Evolutionary conservation across 2,888 invertebrate genomes (phyloP).

Genomic region (Drosophila anceps): DNA sequence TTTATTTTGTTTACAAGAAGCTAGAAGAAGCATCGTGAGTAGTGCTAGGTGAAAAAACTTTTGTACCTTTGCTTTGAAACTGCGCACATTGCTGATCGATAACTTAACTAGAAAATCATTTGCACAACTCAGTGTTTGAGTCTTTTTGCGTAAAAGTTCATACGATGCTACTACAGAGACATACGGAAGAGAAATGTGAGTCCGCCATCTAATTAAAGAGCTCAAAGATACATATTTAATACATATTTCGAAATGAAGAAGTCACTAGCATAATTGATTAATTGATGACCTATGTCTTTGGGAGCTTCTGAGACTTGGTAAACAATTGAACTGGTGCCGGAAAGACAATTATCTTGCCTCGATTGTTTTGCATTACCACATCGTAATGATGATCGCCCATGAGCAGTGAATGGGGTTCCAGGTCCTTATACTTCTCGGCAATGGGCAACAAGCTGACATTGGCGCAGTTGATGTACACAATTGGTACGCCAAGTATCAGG

Average conservation of each 20-base stretch:
- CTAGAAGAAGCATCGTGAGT: neutral
- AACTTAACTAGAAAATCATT: neutral
- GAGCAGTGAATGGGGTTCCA: slow-evolving; percentile 33
- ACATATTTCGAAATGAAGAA: neutral
- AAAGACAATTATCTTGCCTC: slow-evolving; percentile 41
- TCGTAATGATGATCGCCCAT: slow-evolving; percentile 50
- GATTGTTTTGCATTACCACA: slow-evolving; percentile 13
- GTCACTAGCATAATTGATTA: neutral
- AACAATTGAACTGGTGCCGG: slow-evolving; percentile 43
- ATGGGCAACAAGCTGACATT: slow-evolving; percentile 39
- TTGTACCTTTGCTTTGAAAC: neutral
- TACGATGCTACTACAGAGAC: neutral
- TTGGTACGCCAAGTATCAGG: slow-evolving; percentile 26
- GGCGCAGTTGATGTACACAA: slow-evolving; percentile 57
- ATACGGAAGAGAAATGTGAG: neutral
- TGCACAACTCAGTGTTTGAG: neutral
- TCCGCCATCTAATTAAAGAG: neutral
- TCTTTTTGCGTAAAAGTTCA: too few species aligned
- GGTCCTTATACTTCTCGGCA: neutral
- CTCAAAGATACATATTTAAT: neutral
- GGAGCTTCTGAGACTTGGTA: neutral
- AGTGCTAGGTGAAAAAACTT: neutral
- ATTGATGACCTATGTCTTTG: neutral
- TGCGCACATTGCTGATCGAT: neutral
- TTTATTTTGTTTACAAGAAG: neutral